These are phyloP conservation scores for Motacilla alba DNA, from an alignment of 2,113 vertebrate genomes.

Conservation along the genomic window DNA sequence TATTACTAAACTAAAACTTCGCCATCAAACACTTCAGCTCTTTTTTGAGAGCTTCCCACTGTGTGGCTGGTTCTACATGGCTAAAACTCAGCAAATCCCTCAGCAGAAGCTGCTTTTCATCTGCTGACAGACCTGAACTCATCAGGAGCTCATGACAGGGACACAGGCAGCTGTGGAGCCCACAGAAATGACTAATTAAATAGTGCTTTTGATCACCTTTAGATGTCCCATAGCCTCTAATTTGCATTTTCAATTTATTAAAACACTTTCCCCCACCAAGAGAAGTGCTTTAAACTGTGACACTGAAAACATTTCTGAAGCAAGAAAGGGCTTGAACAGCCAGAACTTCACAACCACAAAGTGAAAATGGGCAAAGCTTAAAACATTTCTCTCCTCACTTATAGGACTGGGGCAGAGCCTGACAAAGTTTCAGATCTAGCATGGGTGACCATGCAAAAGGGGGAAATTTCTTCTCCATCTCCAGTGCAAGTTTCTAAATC, in stretches of 20 bases:
- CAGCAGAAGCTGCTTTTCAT: background rate
- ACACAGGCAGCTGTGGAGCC: background rate
- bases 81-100: background rate
- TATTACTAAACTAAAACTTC: background rate
- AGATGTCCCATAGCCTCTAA: background rate
- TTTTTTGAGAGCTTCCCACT: background rate
- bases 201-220: background rate
- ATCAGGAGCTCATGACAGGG: rapidly evolving
- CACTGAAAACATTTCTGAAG: background rate
- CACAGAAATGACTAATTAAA: background rate
- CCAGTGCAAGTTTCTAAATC: background rate
- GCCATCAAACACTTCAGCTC: background rate
- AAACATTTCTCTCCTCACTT: background rate
- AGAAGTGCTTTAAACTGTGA: background rate
- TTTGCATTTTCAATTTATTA: background rate
- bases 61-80: background rate
- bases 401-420: background rate
- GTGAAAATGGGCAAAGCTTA: background rate
- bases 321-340: background rate
- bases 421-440: background rate
- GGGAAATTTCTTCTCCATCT: background rate
- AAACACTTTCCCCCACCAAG: background rate
- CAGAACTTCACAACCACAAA: background rate
- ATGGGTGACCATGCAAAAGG: background rate
- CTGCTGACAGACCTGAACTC: background rate